Conservation (phyloP, 2,888 invertebrate genomes). For the Mythimna vitellina region DNA sequence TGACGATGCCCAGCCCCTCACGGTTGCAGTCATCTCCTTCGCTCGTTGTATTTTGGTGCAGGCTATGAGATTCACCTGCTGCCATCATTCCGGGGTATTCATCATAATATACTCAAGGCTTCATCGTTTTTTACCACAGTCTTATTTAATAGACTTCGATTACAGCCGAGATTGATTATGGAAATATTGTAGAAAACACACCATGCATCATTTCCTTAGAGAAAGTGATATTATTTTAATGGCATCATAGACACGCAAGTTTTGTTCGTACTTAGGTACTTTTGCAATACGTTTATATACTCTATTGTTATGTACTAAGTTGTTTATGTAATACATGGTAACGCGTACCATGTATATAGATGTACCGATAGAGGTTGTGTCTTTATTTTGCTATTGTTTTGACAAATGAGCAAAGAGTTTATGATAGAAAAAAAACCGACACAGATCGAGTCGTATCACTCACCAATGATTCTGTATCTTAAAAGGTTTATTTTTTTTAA, state of each 20-base stretch:
- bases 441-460: neutral
- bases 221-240: conserved; percentile 40
- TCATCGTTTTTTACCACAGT: neutral
- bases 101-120: neutral
- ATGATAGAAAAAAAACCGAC: neutral
- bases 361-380: conserved; percentile 15
- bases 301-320: conserved; percentile 23
- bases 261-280: conserved; percentile 3
- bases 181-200: conserved; percentile 5
- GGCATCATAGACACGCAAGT: conserved; percentile 17
- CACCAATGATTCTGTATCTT: neutral
- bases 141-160: conserved; percentile 10
- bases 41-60: no score
- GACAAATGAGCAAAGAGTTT: conserved; percentile 25
- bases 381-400: conserved; percentile 35
- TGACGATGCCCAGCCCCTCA: no score
- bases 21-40: no score
- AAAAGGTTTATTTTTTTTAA: no score
- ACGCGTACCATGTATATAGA: no score
- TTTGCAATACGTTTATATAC: conserved; percentile 9
- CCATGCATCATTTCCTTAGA: conserved; percentile 25
- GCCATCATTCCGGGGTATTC: neutral
- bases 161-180: neutral
- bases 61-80: no score
- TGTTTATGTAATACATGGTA: conserved; percentile 34